Evolutionary conservation across 2,797 vertebrate species (phyloP).

Genomic region (Salarias fasciatus): DNA sequence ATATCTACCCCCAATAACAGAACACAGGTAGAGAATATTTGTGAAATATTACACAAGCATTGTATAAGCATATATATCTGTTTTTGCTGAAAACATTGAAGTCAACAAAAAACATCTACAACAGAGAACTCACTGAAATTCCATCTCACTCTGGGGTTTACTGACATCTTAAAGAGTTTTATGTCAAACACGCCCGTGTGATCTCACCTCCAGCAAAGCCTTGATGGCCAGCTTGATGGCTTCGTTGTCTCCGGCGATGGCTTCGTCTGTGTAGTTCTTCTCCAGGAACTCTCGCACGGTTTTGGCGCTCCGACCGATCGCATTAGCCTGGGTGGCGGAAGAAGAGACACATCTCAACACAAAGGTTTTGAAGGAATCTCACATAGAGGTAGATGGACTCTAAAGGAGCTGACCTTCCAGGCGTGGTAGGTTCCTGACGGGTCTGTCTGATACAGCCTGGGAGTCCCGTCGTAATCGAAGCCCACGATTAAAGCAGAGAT

Average conservation of each 20-base stretch:
- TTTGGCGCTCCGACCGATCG: conserved; percentile 87
- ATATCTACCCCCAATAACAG: no score
- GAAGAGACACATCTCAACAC: no score
- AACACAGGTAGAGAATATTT: no score
- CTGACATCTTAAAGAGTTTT: no score
- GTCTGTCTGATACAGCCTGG: conserved; percentile 87
- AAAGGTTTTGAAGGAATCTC: no score
- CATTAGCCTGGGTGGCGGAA: conserved; percentile 79
- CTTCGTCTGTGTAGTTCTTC: conserved; percentile 88
- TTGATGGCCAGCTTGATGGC: conserved; percentile 86
- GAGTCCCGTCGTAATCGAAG: conserved; percentile 87
- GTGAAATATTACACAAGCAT: no score
- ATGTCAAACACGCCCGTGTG: not conserved
- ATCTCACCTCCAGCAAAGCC: conserved; percentile 87
- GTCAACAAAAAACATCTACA: no score
- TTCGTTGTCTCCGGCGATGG: conserved; percentile 84
- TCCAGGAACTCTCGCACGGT: conserved; percentile 88
- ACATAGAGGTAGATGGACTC: no score
- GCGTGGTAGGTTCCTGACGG: conserved; percentile 89
- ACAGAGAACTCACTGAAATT: no score
- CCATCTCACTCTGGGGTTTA: no score
- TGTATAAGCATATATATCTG: no score
- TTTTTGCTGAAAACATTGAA: no score
- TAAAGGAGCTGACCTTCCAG: conserved; percentile 82
- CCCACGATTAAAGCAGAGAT: conserved; percentile 88